Evolutionary conservation across 2,888 invertebrate species (phyloP), one percentile per base, ranked within the genome.

Genomic region (Silvanus unidentatus): DNA sequence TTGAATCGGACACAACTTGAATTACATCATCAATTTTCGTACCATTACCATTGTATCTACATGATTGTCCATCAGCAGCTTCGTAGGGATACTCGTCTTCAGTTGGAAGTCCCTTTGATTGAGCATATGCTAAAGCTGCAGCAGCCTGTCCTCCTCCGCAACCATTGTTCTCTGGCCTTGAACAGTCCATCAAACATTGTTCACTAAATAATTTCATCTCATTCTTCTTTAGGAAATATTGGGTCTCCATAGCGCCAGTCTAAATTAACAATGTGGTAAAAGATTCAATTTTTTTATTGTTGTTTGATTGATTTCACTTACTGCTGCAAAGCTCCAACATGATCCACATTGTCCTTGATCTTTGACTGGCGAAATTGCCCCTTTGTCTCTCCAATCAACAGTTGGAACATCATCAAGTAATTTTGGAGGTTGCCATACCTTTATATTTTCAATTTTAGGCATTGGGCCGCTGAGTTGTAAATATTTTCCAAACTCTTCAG

Each of bases 101-200:
- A 12, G 47, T 14, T 41, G 45, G 39, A n/a, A 59, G 50, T 36
- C 59, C 58, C 28, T 54, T 36, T 16, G 48, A 30, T 14, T 42
- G 15, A 6, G 58, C 40, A 39, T 57, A 60, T n/a, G 50, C 43
- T 38, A 54, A 50, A n/a, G 54, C 52, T n/a, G 32, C 8, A 6
- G 46, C 40, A 42, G 47, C 42, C 4, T 15, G 36, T 14, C 60
- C 58, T 11, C 55, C 58, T 29, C 40, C 12, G 32, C 55, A 57
- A 11, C 56, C 56, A 2, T 14, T 1, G 16, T 51, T 52, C 10
- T 40, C 27, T 2, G 44, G 16, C 13, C 30, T 45, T 14, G 47
- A 34, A 42, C 58, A 58, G 42, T 58, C 58, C n/a, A 58, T 40
- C 29, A 58, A 37, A 39, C 53, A 48, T 48, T 58, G 58, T 44